Base-by-base conservation (phyloP, 1,140 invertebrate species). In the Psilanteris sp. region DNA sequence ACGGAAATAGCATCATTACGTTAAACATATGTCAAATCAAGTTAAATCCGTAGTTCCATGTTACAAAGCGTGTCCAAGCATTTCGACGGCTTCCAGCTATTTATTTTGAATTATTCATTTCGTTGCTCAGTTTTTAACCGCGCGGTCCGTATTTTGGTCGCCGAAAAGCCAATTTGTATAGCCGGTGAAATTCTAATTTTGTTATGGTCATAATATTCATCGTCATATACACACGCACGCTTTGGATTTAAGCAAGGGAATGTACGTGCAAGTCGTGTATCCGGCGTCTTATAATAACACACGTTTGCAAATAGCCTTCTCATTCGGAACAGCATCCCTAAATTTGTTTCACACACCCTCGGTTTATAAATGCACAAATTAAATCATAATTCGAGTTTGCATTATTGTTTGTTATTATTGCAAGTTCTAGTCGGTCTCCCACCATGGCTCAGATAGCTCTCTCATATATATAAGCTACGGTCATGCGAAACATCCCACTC, bases 401-500 rank as follows among this genome's bases (percentile, higher is more conserved):
- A 70, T 31, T 81, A 80, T 80, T 79, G 77, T 76, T 76, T 79
- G 77, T 81, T 79, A 76, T 81, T 79, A 80, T 83, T 83, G 77
- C 75, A 78, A 81, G 73, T 83, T 78, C 78, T 81, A 80, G 78
- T 79, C 75, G 70, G 78, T 78, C 81, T 79, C 81, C 79, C 76
- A 72, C 72, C 59, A 66, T 37, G 18, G 32, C 43, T 50, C 77
- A 34, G 74, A 79, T 83, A 81, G 79, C 80, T 77, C 83, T 77
- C 74, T 77, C 83, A n/a, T n/a, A 44, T 87, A 85, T 87, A 87
- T 87, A 87, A 85, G 81, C 84, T 70, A 78, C 55, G 67, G 78
- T 66, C 75, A 79, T 74, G 79, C 82, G 75, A 79, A 82, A 80
- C 81, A 78, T 83, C 78, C 79, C 85, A 86, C 76, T 86, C 83